Conservation (phyloP, 1,140 invertebrate species). For the Aphaenogaster rudis region DNA sequence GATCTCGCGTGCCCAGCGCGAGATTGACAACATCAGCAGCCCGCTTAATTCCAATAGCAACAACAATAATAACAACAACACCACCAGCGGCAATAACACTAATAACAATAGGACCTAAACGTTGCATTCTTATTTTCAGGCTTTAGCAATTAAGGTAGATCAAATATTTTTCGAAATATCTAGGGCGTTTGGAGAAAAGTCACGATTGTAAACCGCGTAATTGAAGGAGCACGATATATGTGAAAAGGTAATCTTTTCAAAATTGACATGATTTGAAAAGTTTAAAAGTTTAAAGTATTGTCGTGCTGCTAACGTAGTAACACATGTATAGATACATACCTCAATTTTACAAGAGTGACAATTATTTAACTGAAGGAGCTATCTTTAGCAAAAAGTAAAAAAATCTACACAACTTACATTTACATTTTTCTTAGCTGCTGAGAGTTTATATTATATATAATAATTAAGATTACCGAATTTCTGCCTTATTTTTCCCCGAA, state of each 20-base stretch:
- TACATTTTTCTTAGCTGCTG: neutral
- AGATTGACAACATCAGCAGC: slow-evolving; percentile 92
- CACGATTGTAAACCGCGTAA: neutral
- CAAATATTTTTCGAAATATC: slow-evolving; percentile 42
- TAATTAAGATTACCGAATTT: slow-evolving; percentile 32
- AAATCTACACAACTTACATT: slow-evolving; percentile 22
- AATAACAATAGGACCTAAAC: slow-evolving; percentile 51
- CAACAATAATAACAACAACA: slow-evolving; percentile 53
- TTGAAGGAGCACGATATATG: neutral
- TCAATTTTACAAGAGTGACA: neutral
- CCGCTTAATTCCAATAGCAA: slow-evolving; percentile 85
- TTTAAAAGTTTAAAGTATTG: neutral
- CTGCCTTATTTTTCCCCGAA: slow-evolving; percentile 36
- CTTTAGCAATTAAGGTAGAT: slow-evolving; percentile 30
- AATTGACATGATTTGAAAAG: neutral
- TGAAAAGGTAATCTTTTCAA: neutral
- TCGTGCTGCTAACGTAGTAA: neutral
- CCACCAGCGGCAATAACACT: slow-evolving; percentile 37
- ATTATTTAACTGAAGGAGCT: neutral
- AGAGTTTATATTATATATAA: neutral
- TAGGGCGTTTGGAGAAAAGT: neutral
- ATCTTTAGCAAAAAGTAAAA: neutral
- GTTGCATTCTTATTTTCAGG: slow-evolving; percentile 23
- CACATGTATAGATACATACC: neutral
- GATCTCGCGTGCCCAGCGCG: slow-evolving; percentile 96